Evolutionary conservation across 2,113 vertebrate species (phyloP).

Genomic region (Paramisgurnus dabryanus): DNA sequence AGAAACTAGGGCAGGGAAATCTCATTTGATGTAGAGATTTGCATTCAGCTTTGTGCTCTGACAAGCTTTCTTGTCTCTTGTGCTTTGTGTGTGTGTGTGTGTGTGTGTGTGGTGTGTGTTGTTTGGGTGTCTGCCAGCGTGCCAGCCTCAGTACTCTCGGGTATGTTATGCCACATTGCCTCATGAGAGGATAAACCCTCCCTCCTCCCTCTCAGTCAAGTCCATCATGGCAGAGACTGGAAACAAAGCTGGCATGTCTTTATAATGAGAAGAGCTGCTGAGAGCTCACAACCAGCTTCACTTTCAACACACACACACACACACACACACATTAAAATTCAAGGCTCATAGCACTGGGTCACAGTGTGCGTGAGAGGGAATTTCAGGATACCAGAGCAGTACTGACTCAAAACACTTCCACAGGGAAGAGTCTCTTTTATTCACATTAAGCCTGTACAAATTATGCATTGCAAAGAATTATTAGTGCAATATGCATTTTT

Average conservation of each 20-base stretch:
- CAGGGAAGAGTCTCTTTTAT: no score
- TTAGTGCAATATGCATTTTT: no score
- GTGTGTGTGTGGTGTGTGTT: background rate
- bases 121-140: constrained; percentile 60
- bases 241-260: constrained; percentile 81
- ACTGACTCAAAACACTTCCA: background rate
- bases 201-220: constrained; percentile 59
- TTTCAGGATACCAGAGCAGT: background rate
- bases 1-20: constrained; percentile 74
- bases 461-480: background rate
- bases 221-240: constrained; percentile 73
- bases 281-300: constrained; percentile 64
- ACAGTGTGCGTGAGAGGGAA: constrained; percentile 37
- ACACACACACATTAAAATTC: constrained; percentile 65
- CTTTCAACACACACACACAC: constrained; percentile 54
- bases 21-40: constrained; percentile 74
- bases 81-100: constrained; percentile 61
- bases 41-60: constrained; percentile 65
- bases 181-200: constrained; percentile 62
- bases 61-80: constrained; percentile 41
- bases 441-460: background rate
- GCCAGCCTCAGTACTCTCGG: constrained; percentile 66
- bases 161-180: constrained; percentile 76
- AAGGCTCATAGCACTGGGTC: constrained; percentile 62
- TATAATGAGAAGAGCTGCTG: constrained; percentile 74